A percentile compares a stretch with the other conserved stretches of the same genome.
phyloP scores from a whole-genome alignment of 2,888 invertebrate genomes.

The Polymixis lichenea region DNA sequence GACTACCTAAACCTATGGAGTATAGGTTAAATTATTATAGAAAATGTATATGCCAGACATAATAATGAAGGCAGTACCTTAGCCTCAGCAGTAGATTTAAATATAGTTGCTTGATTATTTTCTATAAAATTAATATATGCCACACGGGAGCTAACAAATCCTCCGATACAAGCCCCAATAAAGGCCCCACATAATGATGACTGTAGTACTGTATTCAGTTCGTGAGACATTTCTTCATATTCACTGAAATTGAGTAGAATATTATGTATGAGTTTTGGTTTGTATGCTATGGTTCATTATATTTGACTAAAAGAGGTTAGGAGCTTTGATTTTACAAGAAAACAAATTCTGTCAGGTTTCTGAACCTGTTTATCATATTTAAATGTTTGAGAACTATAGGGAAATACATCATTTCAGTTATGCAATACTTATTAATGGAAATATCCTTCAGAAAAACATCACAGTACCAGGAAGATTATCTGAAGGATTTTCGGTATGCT shows the following conservation, averaged over 20 bases:
- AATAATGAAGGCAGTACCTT: slow-evolving; percentile 82
- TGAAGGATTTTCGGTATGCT: not conserved
- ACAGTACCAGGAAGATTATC: not conserved
- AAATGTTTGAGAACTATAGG: not conserved
- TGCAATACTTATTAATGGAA: not conserved
- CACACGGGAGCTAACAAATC: slow-evolving; percentile 90
- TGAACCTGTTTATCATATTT: not conserved
- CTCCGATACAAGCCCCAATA: slow-evolving; percentile 92
- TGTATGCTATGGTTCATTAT: not conserved
- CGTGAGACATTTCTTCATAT: slow-evolving; percentile 91
- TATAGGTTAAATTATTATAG: too few species aligned
- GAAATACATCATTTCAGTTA: not conserved
- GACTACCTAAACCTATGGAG: too few species aligned
- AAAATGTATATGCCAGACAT: not conserved
- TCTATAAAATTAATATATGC: slow-evolving; percentile 93
- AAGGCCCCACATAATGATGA: slow-evolving; percentile 91
- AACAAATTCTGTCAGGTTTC: too few species aligned
- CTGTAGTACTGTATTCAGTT: slow-evolving; percentile 91
- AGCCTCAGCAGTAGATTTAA: slow-evolving; percentile 92
- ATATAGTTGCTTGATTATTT: slow-evolving; percentile 94
- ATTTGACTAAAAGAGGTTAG: slow-evolving; percentile 7
- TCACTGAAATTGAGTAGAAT: slow-evolving; percentile 89
- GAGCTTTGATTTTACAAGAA: not conserved
- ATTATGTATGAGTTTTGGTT: not conserved
- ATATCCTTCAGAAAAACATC: not conserved